phyloP scores from a whole-genome alignment of 2,113 vertebrate species.

The Ophthalmolycus amberensis region DNA sequence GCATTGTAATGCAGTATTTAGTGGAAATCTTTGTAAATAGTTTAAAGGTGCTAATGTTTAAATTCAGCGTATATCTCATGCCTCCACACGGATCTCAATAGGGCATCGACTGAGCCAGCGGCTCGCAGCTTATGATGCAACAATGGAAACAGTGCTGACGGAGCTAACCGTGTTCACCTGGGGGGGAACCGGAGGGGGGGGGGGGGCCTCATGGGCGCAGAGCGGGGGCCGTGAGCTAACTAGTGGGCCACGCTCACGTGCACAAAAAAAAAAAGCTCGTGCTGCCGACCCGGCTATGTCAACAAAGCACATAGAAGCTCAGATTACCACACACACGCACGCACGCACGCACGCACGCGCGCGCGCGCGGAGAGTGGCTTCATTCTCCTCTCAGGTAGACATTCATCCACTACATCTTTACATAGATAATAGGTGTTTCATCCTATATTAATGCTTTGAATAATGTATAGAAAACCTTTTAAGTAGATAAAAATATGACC shows the following conservation, averaged over 20 bases:
- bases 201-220: not conserved
- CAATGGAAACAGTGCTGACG: not conserved
- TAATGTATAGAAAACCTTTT: constrained; percentile 5
- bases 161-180: not conserved
- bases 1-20: not conserved
- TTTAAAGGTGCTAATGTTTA: not conserved
- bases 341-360: not conserved
- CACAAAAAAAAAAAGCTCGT: not conserved
- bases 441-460: not conserved
- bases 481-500: not conserved
- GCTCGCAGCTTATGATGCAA: not conserved
- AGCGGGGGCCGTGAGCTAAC: not conserved
- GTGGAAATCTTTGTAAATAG: not conserved
- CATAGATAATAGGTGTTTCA: not conserved
- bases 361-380: not conserved
- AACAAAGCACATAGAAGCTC: not conserved
- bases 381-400: not conserved
- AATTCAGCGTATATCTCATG: not conserved
- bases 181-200: not conserved
- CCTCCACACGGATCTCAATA: not conserved
- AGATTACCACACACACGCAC: not conserved
- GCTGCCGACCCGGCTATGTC: not conserved
- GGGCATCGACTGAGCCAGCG: not conserved
- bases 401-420: not conserved
- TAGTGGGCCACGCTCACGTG: not conserved